Percentiles rank a stretch among this genome's conserved stretches.
phyloP scores from a whole-genome alignment of 2,888 invertebrate genomes.

The Linnaemya tessellans region DNA sequence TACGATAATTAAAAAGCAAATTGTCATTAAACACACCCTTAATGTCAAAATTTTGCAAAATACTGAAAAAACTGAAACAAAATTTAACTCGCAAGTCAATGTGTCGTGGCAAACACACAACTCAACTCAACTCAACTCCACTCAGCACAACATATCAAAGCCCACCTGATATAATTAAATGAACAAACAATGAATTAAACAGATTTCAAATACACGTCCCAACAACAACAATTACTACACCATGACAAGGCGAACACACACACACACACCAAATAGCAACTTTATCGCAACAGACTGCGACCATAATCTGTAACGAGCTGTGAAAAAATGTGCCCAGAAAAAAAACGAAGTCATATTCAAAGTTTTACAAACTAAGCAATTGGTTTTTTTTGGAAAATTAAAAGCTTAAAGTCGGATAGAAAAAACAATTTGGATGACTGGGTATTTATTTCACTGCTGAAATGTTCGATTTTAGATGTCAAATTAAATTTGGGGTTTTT shows the following conservation, averaged over 20 bases:
- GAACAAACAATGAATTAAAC: conserved; percentile 36
- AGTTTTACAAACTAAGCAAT: conserved; percentile 57
- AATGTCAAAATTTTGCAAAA: conserved; percentile 53
- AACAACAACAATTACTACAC: conserved; percentile 25
- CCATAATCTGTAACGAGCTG: conserved; percentile 46
- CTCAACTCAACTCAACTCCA: conserved; percentile 28
- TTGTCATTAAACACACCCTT: conserved; percentile 64
- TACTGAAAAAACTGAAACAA: conserved; percentile 20
- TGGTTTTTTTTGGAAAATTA: conserved; percentile 47
- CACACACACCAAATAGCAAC: conserved; percentile 29
- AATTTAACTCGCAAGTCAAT: conserved; percentile 43
- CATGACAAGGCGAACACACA: conserved; percentile 13
- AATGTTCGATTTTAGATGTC: conserved; percentile 23
- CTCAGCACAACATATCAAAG: conserved; percentile 42
- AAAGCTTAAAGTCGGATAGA: neutral
- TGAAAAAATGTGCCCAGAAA: conserved; percentile 3
- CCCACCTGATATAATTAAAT: conserved; percentile 64
- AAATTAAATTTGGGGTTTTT: conserved; percentile 37
- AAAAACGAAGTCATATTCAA: conserved; percentile 12
- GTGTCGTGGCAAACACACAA: conserved; percentile 12
- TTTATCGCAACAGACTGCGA: conserved; percentile 36
- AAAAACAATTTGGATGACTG: conserved; percentile 3
- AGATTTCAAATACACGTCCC: neutral
- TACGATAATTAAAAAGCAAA: conserved; percentile 58
- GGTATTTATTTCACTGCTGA: neutral